phyloP scores from a whole-genome alignment of 1,140 invertebrate species.

The Teleopsis dalmanni region DNA sequence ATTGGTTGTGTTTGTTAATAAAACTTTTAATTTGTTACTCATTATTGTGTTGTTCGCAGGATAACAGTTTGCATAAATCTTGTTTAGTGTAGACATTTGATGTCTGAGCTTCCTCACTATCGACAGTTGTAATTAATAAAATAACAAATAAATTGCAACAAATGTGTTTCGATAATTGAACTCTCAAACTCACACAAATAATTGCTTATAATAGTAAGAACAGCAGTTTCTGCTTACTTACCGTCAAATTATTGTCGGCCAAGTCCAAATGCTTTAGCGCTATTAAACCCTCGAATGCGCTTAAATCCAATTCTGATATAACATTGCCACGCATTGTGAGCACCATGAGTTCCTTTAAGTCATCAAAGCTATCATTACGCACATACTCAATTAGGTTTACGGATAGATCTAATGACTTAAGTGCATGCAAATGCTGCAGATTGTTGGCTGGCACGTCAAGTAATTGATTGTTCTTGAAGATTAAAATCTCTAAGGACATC shows the following conservation, averaged over 20 bases:
- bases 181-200: too few relatives aligned
- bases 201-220: too few relatives aligned
- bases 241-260: conserved; percentile 72
- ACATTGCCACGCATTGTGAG: conserved; percentile 65
- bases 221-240: conserved; percentile 19
- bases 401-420: conserved; percentile 62
- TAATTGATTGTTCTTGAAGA: conserved; percentile 68
- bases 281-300: conserved; percentile 60
- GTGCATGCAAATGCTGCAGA: conserved; percentile 54
- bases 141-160: too few relatives aligned
- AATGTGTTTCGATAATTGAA: too few relatives aligned
- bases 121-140: too few relatives aligned
- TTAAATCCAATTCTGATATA: conserved; percentile 58
- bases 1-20: too few relatives aligned
- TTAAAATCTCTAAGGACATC: conserved; percentile 58
- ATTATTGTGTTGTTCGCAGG: too few relatives aligned
- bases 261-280: conserved; percentile 66
- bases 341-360: conserved; percentile 56
- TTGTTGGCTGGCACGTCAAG: conserved; percentile 63
- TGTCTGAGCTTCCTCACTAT: too few relatives aligned
- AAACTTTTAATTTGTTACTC: too few relatives aligned
- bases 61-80: too few relatives aligned
- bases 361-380: conserved; percentile 57
- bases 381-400: conserved; percentile 65
- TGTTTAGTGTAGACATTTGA: too few relatives aligned